Conservation (phyloP, 2,797 vertebrate genomes). For the Botia almorhae region DNA sequence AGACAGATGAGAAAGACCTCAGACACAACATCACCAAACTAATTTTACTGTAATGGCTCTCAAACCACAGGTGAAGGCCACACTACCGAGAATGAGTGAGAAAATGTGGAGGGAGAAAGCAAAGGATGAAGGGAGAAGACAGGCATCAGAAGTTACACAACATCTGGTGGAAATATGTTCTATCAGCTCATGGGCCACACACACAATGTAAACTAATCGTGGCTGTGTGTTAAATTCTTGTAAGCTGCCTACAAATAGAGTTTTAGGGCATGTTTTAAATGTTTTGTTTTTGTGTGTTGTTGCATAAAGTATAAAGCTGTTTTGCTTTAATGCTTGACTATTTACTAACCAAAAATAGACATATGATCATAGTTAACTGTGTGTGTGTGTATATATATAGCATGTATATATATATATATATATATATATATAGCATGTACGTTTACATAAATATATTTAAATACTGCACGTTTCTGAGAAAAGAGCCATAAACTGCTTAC, state of each 20-base stretch:
- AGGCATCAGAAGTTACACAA: slow-evolving; percentile 42
- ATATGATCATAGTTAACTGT: no score
- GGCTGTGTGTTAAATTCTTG: not conserved
- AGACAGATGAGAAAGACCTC: slow-evolving; percentile 34
- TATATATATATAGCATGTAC: no score
- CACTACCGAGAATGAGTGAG: slow-evolving; percentile 64
- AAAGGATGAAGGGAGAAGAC: slow-evolving; percentile 61
- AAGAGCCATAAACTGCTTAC: not conserved
- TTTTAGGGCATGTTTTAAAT: no score
- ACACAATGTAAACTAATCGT: not conserved
- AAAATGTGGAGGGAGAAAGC: slow-evolving; percentile 61
- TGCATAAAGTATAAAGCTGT: no score
- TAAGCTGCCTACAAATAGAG: not conserved
- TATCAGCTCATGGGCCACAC: slow-evolving; percentile 38
- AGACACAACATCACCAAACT: slow-evolving; percentile 50
- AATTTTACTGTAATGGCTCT: slow-evolving; percentile 61
- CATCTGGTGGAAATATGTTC: slow-evolving; percentile 52
- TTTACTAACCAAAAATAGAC: no score
- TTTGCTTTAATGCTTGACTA: no score
- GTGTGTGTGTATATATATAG: no score
- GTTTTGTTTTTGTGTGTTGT: no score
- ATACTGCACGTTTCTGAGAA: not conserved
- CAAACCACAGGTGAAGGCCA: slow-evolving; percentile 64
- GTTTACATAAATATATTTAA: not conserved
- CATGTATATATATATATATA: no score